Conservation (phyloP, 2,113 vertebrate species). For the Apeltes quadracus region DNA sequence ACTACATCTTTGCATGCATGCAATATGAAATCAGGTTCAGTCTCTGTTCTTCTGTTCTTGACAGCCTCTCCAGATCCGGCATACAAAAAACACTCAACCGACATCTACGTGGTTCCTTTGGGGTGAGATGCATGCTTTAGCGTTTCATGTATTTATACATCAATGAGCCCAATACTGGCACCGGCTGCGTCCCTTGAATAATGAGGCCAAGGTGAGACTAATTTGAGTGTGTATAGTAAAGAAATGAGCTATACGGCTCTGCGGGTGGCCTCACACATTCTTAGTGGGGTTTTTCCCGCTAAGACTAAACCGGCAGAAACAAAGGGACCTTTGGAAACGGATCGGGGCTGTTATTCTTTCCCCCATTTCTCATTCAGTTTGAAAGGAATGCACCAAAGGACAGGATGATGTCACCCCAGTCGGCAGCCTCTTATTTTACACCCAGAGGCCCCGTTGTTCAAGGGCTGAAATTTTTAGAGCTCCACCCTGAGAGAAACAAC, state of each 20-base stretch:
- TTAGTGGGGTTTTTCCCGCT: not conserved
- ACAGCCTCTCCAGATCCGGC: constrained; percentile 39
- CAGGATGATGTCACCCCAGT: constrained; percentile 69
- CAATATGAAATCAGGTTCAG: constrained; percentile 49
- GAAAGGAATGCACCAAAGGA: constrained; percentile 69
- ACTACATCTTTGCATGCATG: constrained; percentile 36
- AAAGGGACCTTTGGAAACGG: constrained; percentile 38
- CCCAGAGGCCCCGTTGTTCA: constrained; percentile 21
- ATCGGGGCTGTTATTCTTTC: constrained; percentile 43
- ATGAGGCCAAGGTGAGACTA: constrained; percentile 45
- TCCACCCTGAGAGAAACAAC: constrained; percentile 3
- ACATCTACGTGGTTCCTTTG: constrained; percentile 16
- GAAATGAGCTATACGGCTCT: constrained; percentile 13
- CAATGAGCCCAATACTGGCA: constrained; percentile 24
- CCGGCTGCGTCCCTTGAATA: constrained; percentile 48
- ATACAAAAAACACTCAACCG: constrained; percentile 26
- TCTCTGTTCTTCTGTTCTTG: constrained; percentile 28
- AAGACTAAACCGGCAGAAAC: constrained; percentile 49
- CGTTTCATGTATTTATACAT: constrained; percentile 33
- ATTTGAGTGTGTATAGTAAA: constrained; percentile 35
- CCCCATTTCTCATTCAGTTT: constrained; percentile 57
- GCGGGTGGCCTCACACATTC: constrained; percentile 37
- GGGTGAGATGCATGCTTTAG: constrained; percentile 18
- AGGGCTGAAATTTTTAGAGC: constrained; percentile 37
- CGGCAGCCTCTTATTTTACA: constrained; percentile 58